A percentile compares a stretch with the other conserved stretches of the same genome.
Conservation (phyloP, 2,113 vertebrate species). For the Notarius quadriscutis region DNA sequence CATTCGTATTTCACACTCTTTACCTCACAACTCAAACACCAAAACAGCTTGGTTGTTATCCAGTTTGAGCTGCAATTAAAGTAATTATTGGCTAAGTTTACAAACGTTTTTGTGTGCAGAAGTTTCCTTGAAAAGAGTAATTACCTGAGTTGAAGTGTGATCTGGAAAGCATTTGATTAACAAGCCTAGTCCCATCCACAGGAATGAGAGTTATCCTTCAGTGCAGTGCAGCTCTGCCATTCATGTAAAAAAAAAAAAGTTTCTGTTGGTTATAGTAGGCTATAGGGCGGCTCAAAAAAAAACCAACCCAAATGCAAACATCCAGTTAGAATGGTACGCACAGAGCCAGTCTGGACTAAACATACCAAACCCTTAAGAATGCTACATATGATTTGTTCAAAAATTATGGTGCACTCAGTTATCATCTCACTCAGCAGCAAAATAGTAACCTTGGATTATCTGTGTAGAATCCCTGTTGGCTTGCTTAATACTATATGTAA, state of each 20-base stretch:
- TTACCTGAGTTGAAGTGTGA: constrained; percentile 58
- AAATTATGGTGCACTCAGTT: constrained; percentile 68
- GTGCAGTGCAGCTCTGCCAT: constrained; percentile 3
- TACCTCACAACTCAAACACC: constrained; percentile 49
- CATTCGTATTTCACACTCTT: constrained; percentile 66
- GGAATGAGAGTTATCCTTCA: constrained; percentile 41
- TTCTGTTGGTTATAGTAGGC: constrained; percentile 41
- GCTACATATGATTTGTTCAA: constrained; percentile 58
- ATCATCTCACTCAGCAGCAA: constrained; percentile 8
- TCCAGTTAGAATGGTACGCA: constrained; percentile 62
- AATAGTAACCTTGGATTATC: constrained; percentile 11
- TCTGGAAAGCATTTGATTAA: constrained; percentile 67
- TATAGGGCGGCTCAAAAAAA: constrained; percentile 49
- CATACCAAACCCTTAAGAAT: constrained; percentile 10
- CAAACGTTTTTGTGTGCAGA: constrained; percentile 64
- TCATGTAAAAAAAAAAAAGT: neutral
- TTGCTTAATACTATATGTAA: constrained; percentile 7
- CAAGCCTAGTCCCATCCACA: constrained; percentile 54
- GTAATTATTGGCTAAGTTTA: constrained; percentile 69
- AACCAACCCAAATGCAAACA: constrained; percentile 60
- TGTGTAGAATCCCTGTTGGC: neutral
- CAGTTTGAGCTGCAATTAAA: constrained; percentile 67
- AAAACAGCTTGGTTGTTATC: constrained; percentile 66
- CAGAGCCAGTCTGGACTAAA: constrained; percentile 50
- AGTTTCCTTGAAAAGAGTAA: constrained; percentile 66